Base-by-base conservation (phyloP, 2,113 vertebrate genomes). In the Pseudorhombus dupliciocellatus region DNA sequence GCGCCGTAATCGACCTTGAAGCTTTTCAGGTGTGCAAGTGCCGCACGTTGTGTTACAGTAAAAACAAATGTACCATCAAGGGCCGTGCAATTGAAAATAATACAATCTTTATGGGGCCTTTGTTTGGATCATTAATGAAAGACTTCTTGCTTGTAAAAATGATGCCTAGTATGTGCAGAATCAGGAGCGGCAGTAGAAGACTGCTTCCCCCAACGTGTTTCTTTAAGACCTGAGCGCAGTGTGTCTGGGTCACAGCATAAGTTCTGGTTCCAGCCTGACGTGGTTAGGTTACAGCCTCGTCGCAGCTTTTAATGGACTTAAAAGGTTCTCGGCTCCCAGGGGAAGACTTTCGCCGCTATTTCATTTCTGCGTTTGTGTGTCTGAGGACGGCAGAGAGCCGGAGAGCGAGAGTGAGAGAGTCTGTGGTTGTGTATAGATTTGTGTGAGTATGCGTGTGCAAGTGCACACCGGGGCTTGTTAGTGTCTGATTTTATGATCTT, bases 231-330 rank as follows among this genome's bases (percentile, higher is more conserved):
- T 83, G 72, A 81, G 70, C 34, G 21, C 34, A 11, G 73, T 71
- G 71, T 75, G 76, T 85, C 80, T 81, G 63, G 57, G 80, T 71
- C 65, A 78, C 84, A 79, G 65, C 31, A 31, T 56, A 57, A 70
- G 79, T 85, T 88, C 85, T 90, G 87, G 83, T 89, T 86, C 81
- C 67, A 87, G 79, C 80, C 84, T 69, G 82, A 87, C 81, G 84
- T 44, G 81, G 87, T 88, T 87, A 62, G 84, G 73, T 90, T 91
- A 86, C 86, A 84, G 83, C 68, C 64, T 53, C 14, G 74, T 85
- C 85, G 77, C 84, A 87, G 85, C 62, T 89, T 90, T 85, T 85
- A 90, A 90, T 90, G 82, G 85, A 84, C 76, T 89, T 89, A 84
- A 92, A 91, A 91, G 83, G 81, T 84, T 88, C 64, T 77, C 66